These are phyloP conservation scores for Clarias fuscus DNA, from an alignment of 2,797 vertebrate genomes.

Conservation along the genomic window DNA sequence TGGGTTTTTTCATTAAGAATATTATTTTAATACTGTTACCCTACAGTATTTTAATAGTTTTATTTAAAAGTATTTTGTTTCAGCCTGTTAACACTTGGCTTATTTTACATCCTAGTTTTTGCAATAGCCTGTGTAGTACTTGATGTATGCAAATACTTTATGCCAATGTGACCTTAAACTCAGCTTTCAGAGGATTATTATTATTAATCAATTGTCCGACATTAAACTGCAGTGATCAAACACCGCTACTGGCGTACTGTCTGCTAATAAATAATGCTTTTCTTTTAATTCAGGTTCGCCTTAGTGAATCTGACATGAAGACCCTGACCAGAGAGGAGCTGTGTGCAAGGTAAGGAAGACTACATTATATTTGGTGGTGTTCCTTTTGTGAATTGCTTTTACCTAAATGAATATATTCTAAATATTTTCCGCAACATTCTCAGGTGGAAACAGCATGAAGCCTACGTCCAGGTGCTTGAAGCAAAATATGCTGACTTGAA, in stretches of 20 bases:
- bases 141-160: background rate
- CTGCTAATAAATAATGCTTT: conserved; percentile 35
- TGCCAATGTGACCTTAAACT: background rate
- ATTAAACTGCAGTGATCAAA: background rate
- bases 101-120: background rate
- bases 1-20: background rate
- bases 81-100: background rate
- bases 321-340: conserved; percentile 95
- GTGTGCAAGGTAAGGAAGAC: conserved; percentile 84
- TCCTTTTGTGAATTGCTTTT: background rate
- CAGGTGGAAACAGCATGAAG: conserved; percentile 99
- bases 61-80: background rate
- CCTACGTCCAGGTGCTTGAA: conserved; percentile 95
- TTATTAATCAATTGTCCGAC: background rate
- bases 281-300: conserved; percentile 84
- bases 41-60: too few species aligned
- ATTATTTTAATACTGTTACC: too few species aligned
- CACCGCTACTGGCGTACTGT: background rate
- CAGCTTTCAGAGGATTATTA: background rate
- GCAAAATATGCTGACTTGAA: conserved; percentile 96
- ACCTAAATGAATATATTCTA: background rate
- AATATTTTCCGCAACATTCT: background rate
- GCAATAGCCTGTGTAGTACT: background rate
- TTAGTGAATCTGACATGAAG: conserved; percentile 98
- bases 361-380: conserved; percentile 1